phyloP scores from a whole-genome alignment of 2,113 vertebrate genomes.

The Cebus imitator region DNA sequence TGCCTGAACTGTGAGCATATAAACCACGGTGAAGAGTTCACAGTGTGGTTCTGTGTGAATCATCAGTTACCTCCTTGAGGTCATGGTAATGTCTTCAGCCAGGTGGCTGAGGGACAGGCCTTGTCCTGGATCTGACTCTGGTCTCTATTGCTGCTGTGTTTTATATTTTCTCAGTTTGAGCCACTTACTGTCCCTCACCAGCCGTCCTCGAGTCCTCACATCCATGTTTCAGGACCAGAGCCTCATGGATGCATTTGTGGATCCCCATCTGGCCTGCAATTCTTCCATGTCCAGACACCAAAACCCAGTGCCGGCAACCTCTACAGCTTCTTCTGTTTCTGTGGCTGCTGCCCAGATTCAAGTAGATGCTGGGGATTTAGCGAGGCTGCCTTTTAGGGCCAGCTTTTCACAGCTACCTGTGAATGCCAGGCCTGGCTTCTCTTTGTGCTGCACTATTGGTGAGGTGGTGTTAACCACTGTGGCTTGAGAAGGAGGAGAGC shows the following conservation, averaged over 20 bases:
- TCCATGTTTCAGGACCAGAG: neutral
- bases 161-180: neutral
- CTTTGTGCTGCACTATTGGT: neutral
- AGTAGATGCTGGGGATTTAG: neutral
- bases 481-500: neutral
- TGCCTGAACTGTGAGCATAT: neutral
- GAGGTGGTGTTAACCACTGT: neutral
- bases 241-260: neutral
- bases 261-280: neutral
- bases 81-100: neutral
- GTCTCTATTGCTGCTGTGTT: neutral
- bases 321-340: neutral
- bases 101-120: neutral
- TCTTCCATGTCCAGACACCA: neutral
- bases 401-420: neutral
- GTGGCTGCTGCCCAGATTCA: neutral
- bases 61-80: neutral
- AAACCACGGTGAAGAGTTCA: neutral
- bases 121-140: neutral
- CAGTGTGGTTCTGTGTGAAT: neutral
- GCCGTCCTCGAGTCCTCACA: neutral
- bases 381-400: neutral
- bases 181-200: neutral
- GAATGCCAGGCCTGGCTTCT: neutral
- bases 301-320: neutral